Percentiles rank a stretch among this genome's conserved stretches.
Evolutionary conservation across 2,113 vertebrate genomes (phyloP).

Genomic region (Salvator merianae): DNA sequence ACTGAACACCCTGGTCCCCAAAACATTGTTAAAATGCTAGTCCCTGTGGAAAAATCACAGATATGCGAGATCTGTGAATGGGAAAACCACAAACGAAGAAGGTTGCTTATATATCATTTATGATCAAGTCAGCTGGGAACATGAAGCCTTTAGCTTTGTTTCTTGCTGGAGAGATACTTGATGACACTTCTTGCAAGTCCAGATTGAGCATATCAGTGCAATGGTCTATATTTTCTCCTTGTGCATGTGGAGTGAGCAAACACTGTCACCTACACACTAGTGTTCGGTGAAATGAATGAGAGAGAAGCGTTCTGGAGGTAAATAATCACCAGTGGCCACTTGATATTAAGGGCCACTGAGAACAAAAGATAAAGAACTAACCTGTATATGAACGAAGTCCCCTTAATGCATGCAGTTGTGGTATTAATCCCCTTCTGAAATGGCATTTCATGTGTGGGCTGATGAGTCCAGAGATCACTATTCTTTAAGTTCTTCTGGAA

Average conservation of each 20-base stretch:
- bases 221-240: neutral
- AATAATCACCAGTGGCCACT: neutral
- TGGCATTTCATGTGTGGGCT: slow-evolving; percentile 42
- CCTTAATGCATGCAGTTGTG: neutral
- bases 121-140: neutral
- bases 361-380: neutral
- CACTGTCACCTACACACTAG: neutral
- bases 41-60: too few relatives aligned
- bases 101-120: neutral
- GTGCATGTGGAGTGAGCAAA: neutral
- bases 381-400: neutral
- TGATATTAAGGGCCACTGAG: neutral
- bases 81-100: neutral
- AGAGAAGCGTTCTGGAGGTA: neutral
- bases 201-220: neutral
- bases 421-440: slow-evolving; percentile 14
- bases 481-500: slow-evolving; percentile 24
- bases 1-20: too few relatives aligned
- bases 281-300: too few relatives aligned
- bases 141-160: neutral
- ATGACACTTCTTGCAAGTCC: neutral
- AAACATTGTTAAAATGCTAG: too few relatives aligned
- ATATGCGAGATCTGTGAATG: too few relatives aligned
- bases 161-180: neutral
- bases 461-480: neutral